Base-by-base conservation (phyloP, 1,140 invertebrate genomes). In the Oryzaephilus surinamensis region DNA sequence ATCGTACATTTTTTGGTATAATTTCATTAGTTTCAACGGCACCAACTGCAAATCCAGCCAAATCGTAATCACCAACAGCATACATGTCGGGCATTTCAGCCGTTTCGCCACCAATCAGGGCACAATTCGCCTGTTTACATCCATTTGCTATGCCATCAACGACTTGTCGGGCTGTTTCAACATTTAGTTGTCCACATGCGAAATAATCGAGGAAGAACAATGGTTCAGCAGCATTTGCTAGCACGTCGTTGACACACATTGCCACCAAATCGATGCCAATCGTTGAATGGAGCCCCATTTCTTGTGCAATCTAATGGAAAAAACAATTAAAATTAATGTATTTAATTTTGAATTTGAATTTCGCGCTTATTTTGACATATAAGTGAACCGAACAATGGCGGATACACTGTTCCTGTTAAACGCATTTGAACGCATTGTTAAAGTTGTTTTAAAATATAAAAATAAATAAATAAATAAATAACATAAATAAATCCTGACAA, bases 51-150 rank as follows among this genome's bases (percentile, higher is more conserved):
- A 97, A 98, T 7, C 95, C 95, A 10, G 93, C 94, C 14, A 98
- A 63, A 64, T 98, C 94, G 61, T 95, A 97, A 24, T 90, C 82
- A n/a, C 79, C 79, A 3, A 71, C 60, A 2, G 66, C 62, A 62
- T 97, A 98, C 71, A 98, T 82, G 19, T 89, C 84, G 1, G 95
- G 92, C 84, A 98, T 92, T 63, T 97, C 93, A 0, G 94, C 90
- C 7, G 91, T 94, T 70, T 98, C 93, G 2, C 91, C 90, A 36
- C 88, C 93, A 50, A 96, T 74, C 40, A 99, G 66, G 31, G 90
- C 80, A 66, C 92, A 97, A 5, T 84, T 84, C 6, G 93, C 83
- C 59, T 73, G 62, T 40, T 71, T 69, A 58, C 95, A 99, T 2
- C 89, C 94, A 52, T 90, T 74, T 1, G 82, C 77, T 45, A 98